Base-by-base conservation (phyloP, 2,888 invertebrate genomes). In the Gnatocerus cornutus region DNA sequence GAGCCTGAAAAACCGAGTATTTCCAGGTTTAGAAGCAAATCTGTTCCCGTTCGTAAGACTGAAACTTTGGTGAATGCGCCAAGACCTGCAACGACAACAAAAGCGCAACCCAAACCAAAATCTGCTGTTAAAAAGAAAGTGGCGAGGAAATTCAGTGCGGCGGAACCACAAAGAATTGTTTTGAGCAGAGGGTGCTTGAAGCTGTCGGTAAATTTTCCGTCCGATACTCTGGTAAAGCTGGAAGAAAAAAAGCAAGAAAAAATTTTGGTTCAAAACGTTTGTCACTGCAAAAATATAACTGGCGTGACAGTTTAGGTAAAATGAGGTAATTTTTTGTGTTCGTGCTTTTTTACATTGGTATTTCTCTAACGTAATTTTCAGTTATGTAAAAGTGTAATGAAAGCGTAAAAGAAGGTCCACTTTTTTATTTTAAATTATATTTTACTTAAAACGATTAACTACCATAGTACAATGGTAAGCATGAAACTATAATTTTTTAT, bases 121-220 rank as follows among this genome's bases (percentile, higher is more conserved):
- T 41, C 30, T 7, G 7, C 58, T 4, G 12, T 14, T 37, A 58
- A 55, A 64, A 65, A 46, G 5, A 66, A 48, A 66, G 70, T 58
- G 30, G 12, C 16, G 37, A 41, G 12, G 16, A 56, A 62, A 8
- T 63, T 64, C 10, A 27, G 64, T 52, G 48, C 62, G 16, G 71
- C 75, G 64, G 68, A 78, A 50, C 78, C 82, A 6, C 80, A 82
- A 58, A 80, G 79, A 71, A 78, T 86, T 62, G 70, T 79, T 21
- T 73, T 86, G 46, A 79, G 75, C n/a, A 78, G 82, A 37, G 85
- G 84, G 8, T 79, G 78, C 59, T 76, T 86, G 53, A 80, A 82
- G 52, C 74, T 86, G 8, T 77, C 81, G 0, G 79, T 86, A 9
- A 83, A 82, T 78, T 85, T 85, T 76, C 85, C 85, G 8, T 75